Evolutionary conservation across 2,113 vertebrate species (phyloP).

Genomic region (Gymnocephalus cernua): DNA sequence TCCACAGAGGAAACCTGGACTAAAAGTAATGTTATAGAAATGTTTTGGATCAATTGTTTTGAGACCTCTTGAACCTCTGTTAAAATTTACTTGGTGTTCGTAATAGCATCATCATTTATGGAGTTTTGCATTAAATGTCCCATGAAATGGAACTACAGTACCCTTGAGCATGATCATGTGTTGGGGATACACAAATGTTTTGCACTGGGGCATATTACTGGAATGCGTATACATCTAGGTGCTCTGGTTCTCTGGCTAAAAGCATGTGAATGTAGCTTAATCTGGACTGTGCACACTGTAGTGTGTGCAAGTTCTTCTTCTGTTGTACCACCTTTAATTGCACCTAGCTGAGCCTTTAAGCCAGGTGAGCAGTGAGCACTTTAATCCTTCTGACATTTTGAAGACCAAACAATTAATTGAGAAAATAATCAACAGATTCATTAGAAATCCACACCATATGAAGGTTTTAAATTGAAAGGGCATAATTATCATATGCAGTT

Average conservation of each 20-base stretch:
- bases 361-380: not conserved
- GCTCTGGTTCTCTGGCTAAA: not conserved
- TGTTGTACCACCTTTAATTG: not conserved
- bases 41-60: not conserved
- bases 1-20: not conserved
- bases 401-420: not conserved
- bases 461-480: not conserved
- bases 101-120: not conserved
- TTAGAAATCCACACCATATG: not conserved
- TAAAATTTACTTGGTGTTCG: not conserved
- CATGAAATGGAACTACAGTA: not conserved
- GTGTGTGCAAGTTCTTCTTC: too few relatives aligned
- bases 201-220: not conserved
- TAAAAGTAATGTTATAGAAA: not conserved
- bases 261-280: not conserved
- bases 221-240: not conserved
- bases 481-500: not conserved
- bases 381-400: not conserved
- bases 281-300: not conserved
- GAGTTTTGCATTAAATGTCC: not conserved
- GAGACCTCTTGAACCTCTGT: not conserved
- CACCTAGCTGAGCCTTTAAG: not conserved
- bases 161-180: not conserved
- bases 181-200: not conserved
- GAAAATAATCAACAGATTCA: not conserved